Evolutionary conservation across 2,888 invertebrate species (phyloP).

Genomic region (Drosophila subquinaria): DNA sequence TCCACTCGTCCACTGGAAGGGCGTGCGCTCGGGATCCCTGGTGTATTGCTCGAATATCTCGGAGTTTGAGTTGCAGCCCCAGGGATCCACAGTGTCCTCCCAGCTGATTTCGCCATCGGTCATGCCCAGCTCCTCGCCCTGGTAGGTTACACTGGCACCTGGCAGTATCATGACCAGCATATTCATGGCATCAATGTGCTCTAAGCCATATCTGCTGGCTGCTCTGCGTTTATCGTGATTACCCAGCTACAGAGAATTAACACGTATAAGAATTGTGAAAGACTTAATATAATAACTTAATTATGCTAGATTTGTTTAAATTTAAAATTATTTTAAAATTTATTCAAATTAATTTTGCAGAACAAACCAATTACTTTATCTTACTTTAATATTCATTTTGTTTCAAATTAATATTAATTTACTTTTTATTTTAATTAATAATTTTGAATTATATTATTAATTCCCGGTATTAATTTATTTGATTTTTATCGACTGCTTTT

Average conservation of each 20-base stretch:
- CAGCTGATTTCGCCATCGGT: constrained; percentile 86
- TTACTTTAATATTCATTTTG: too few species aligned
- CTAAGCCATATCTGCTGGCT: constrained; percentile 88
- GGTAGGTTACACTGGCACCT: constrained; percentile 87
- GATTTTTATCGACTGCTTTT: too few species aligned
- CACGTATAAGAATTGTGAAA: too few species aligned
- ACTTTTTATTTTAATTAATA: too few species aligned
- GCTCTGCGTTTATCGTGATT: constrained; percentile 90
- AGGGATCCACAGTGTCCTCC: constrained; percentile 87
- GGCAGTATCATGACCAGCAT: constrained; percentile 89
- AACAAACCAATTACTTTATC: too few species aligned
- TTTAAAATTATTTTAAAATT: too few species aligned
- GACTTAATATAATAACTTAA: too few species aligned
- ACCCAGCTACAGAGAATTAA: constrained; percentile 86
- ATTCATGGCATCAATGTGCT: constrained; percentile 91
- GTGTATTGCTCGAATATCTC: constrained; percentile 87
- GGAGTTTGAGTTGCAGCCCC: constrained; percentile 86
- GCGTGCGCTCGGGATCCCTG: constrained; percentile 88
- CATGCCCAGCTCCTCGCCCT: constrained; percentile 86
- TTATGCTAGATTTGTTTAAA: too few species aligned
- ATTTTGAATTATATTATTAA: too few species aligned
- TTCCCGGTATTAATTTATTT: too few species aligned
- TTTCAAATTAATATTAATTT: too few species aligned
- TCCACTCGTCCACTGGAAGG: constrained; percentile 88
- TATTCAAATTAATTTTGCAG: too few species aligned